Percentiles rank a stretch among this genome's conserved stretches.
phyloP scores from a whole-genome alignment of 64 coral and sea anemone species.

The Cladopsammia gracilis region DNA sequence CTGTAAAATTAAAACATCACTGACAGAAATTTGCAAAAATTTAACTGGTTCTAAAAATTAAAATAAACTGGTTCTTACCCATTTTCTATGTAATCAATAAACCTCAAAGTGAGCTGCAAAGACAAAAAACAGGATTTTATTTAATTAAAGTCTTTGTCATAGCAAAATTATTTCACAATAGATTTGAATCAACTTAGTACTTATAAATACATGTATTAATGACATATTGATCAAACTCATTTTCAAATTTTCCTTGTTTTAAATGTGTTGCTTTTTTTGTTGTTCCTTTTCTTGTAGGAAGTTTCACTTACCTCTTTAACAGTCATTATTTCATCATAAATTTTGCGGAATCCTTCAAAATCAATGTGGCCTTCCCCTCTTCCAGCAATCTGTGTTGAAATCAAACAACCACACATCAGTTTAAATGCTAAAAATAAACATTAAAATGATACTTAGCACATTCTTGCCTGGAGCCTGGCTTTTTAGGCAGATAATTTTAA shows the following conservation, averaged over 20 bases:
- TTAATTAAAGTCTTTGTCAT: too few species aligned
- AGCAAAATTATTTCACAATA: too few species aligned
- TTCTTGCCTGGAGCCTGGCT: too few species aligned
- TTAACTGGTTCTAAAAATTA: not conserved
- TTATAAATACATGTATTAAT: too few species aligned
- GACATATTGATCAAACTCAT: too few species aligned
- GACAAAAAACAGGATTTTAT: not conserved
- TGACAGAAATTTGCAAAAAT: not conserved
- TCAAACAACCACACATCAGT: not conserved
- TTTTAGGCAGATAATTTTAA: too few species aligned
- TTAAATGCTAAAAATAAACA: not conserved
- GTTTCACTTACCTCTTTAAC: constrained; percentile 78
- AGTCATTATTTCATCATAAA: constrained; percentile 93
- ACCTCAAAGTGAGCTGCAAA: constrained; percentile 74
- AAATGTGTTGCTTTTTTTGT: not conserved
- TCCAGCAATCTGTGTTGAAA: constrained; percentile 75
- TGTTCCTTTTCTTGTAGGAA: not conserved
- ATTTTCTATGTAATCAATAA: constrained; percentile 90
- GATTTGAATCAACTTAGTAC: too few species aligned
- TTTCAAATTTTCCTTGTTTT: too few species aligned
- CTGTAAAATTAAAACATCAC: too few species aligned
- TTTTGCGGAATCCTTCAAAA: constrained; percentile 96
- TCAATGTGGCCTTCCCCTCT: constrained; percentile 83
- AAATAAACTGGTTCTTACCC: constrained; percentile 61
- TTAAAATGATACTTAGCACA: not conserved